Base-by-base conservation (phyloP, 2,797 vertebrate species). In the Discoglossus pictus region DNA sequence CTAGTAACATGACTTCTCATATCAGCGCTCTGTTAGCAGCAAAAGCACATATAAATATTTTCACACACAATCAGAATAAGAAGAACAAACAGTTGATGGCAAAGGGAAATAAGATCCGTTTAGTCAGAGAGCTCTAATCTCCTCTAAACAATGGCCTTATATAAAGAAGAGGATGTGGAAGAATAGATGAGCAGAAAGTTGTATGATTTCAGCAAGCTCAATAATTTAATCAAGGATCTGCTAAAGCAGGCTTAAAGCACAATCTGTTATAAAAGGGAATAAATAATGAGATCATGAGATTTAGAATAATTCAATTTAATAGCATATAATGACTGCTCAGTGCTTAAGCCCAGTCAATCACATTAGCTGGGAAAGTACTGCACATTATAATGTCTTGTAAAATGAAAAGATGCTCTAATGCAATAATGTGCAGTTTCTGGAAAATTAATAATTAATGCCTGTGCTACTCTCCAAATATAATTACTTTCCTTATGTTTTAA, bases 251-350 rank as follows among this genome's bases (percentile, higher is more conserved):
- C 43, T 63, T 63, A 56, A 55, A 58, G 52, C 61, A 43, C 68
- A 70, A 51, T 63, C 68, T 63, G 68, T 34, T 50, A 56, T 56
- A 21, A 48, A 70, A 63, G 24, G 25, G 60, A 70, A 70, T 62
- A 70, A 42, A 56, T 69, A 69, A 62, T 55, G 50, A 62, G 42
- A 70, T 56, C 59, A 34, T 35, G 50, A 31, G 60, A 56, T 63
- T 58, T 58, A 16, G 34, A 50, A 58, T 56, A 50, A 56, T 70
- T 62, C 24, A 62, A 42, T 56, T 40, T 70, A 63, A 70, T 63
- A 51, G 39, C 18, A 34, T 40, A 48, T 69, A 62, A 69, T 70
- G 52, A 63, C 23, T 70, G 52, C 25, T 50, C 18, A 56, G n/a
- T 70, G 23, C 53, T 50, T 34, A 63, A 31, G 20, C 25, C 34